Evolutionary conservation across 2,113 vertebrate species (phyloP).

Genomic region (Hyaena hyaena): DNA sequence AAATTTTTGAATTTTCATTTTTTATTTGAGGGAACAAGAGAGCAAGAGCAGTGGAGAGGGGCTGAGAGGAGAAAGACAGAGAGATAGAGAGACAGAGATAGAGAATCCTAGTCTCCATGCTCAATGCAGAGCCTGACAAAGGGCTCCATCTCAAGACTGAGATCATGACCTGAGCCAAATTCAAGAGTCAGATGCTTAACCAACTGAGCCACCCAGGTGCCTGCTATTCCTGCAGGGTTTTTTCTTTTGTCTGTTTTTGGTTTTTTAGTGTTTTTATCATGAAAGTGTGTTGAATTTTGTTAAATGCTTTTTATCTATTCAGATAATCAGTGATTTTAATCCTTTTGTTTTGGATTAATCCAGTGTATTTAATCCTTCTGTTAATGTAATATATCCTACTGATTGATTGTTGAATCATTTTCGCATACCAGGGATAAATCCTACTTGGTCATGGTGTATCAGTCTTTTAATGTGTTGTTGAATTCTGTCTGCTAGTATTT

Average conservation of each 20-base stretch:
- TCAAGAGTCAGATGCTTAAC: too few species aligned
- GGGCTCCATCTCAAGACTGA: too few species aligned
- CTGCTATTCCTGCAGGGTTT: not conserved
- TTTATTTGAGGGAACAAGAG: too few species aligned
- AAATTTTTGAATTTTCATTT: too few species aligned
- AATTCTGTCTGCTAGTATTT: not conserved
- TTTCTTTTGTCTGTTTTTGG: not conserved
- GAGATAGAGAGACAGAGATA: too few species aligned
- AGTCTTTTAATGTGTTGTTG: not conserved
- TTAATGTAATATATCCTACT: not conserved
- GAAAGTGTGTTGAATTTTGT: constrained; percentile 7
- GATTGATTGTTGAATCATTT: not conserved
- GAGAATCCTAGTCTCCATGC: too few species aligned
- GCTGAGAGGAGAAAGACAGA: too few species aligned
- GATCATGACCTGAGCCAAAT: too few species aligned
- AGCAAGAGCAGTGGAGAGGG: too few species aligned
- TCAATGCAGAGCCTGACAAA: too few species aligned
- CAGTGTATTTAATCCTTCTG: not conserved
- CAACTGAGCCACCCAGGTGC: too few species aligned
- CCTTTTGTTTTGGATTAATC: not conserved
- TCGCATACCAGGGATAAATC: not conserved
- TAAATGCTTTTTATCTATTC: not conserved
- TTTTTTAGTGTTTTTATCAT: not conserved
- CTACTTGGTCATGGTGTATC: not conserved
- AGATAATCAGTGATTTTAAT: not conserved